Evolutionary conservation across 2,797 vertebrate species (phyloP).

Genomic region (Molossus alvarezi): DNA sequence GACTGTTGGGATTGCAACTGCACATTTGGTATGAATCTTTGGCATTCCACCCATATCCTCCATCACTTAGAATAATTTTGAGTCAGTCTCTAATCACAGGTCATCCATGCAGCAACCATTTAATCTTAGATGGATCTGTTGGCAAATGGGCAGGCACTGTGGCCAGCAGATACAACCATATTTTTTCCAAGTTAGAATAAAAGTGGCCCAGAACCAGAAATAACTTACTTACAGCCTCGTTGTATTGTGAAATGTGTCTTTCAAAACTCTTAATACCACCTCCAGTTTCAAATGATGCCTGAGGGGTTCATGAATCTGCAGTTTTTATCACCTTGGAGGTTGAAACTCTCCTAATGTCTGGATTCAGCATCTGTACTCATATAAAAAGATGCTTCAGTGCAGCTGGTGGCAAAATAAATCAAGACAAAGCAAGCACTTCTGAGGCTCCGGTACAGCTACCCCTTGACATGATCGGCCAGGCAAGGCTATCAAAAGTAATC

Average conservation of each 20-base stretch:
- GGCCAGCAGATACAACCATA: background rate
- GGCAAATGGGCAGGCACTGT: background rate
- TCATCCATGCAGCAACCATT: background rate
- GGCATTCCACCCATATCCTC: background rate
- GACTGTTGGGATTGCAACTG: background rate
- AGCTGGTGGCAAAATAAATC: constrained; percentile 79
- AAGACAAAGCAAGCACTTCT: constrained; percentile 24
- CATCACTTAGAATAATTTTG: background rate
- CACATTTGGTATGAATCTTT: background rate
- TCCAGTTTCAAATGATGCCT: constrained; percentile 70
- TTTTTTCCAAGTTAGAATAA: background rate
- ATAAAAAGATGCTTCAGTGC: constrained; percentile 73
- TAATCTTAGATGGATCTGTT: background rate
- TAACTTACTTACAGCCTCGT: constrained; percentile 31
- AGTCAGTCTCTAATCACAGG: background rate
- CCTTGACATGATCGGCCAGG: constrained; percentile 62
- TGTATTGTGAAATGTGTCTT: constrained; percentile 73
- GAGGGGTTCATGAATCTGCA: constrained; percentile 71
- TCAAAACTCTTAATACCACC: constrained; percentile 76
- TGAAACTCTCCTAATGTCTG: constrained; percentile 74
- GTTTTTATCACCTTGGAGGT: constrained; percentile 77
- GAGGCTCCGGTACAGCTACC: constrained; percentile 22
- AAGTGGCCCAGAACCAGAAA: constrained; percentile 42
- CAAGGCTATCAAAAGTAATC: constrained; percentile 61
- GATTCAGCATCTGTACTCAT: constrained; percentile 68